Evolutionary conservation across 2,888 invertebrate genomes (phyloP).

Genomic region (Tachina fera): DNA sequence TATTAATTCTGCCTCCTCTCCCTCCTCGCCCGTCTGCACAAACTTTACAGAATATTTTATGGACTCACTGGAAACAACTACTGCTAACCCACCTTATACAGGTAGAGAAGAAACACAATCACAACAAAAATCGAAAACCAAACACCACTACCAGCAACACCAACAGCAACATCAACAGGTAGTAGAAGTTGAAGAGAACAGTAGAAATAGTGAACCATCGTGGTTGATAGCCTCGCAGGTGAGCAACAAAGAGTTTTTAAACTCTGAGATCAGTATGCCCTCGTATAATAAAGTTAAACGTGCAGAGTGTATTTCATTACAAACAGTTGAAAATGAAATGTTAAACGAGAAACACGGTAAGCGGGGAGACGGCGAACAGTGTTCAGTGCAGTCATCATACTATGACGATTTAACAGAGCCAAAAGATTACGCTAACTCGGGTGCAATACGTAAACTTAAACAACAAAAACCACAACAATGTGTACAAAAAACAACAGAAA

Average conservation of each 20-base stretch:
- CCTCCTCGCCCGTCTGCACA: slow-evolving; percentile 44
- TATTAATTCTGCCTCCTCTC: not conserved
- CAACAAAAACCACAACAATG: slow-evolving; percentile 56
- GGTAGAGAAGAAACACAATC: slow-evolving; percentile 53
- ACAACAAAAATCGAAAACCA: slow-evolving; percentile 47
- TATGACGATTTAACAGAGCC: slow-evolving; percentile 55
- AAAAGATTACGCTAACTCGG: slow-evolving; percentile 61
- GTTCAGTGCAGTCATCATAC: slow-evolving; percentile 39
- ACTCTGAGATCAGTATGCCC: slow-evolving; percentile 62
- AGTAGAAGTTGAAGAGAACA: slow-evolving; percentile 36
- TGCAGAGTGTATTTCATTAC: slow-evolving; percentile 55
- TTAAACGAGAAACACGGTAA: slow-evolving; percentile 78
- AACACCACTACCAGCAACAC: slow-evolving; percentile 32
- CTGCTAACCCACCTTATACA: slow-evolving; percentile 50
- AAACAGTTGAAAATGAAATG: slow-evolving; percentile 80
- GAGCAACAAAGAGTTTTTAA: slow-evolving; percentile 35
- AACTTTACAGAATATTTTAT: slow-evolving; percentile 72
- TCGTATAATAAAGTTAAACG: slow-evolving; percentile 53
- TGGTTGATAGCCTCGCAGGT: slow-evolving; percentile 34
- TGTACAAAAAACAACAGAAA: slow-evolving; percentile 25
- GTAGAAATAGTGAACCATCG: slow-evolving; percentile 37
- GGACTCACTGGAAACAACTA: slow-evolving; percentile 69
- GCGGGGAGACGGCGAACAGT: slow-evolving; percentile 41
- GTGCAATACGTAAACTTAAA: slow-evolving; percentile 63
- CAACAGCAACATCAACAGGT: slow-evolving; percentile 39